Percentiles rank a stretch among this genome's conserved stretches.
Conservation (phyloP, 2,113 vertebrate species). For the Heterocephalus glaber region DNA sequence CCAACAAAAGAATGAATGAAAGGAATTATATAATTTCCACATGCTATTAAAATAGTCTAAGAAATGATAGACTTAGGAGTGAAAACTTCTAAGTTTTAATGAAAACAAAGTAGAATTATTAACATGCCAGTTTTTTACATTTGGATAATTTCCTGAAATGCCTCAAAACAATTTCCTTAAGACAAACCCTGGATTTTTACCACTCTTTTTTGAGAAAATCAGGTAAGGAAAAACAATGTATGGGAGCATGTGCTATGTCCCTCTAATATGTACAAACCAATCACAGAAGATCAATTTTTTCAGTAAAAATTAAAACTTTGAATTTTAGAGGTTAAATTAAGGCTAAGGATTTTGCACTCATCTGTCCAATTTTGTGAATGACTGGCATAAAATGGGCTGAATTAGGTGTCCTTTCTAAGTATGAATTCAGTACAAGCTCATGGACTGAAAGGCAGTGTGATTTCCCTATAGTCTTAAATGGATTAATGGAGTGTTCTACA, state of each 20-base stretch:
- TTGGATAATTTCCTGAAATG: background rate
- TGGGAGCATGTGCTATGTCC: background rate
- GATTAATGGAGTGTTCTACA: constrained; percentile 51
- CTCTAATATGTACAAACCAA: background rate
- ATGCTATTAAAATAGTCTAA: background rate
- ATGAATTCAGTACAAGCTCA: constrained; percentile 57
- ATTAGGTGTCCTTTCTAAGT: background rate
- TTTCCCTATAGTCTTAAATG: constrained; percentile 35
- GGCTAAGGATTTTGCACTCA: background rate
- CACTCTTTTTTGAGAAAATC: background rate
- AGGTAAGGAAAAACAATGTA: background rate
- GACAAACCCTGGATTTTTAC: background rate
- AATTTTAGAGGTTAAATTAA: constrained; percentile 27
- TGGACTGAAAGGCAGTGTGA: constrained; percentile 62
- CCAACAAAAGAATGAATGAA: constrained; percentile 1
- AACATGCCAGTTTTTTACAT: background rate
- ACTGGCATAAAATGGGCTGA: background rate
- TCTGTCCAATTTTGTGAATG: background rate
- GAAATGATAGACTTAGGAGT: background rate
- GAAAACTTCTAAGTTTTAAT: background rate
- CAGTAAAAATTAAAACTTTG: background rate
- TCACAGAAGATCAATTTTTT: background rate
- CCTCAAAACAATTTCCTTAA: background rate
- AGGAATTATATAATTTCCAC: background rate
- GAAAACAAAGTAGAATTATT: background rate